Base-by-base conservation (phyloP, 2,888 invertebrate species). In the Andrena flavipes region DNA sequence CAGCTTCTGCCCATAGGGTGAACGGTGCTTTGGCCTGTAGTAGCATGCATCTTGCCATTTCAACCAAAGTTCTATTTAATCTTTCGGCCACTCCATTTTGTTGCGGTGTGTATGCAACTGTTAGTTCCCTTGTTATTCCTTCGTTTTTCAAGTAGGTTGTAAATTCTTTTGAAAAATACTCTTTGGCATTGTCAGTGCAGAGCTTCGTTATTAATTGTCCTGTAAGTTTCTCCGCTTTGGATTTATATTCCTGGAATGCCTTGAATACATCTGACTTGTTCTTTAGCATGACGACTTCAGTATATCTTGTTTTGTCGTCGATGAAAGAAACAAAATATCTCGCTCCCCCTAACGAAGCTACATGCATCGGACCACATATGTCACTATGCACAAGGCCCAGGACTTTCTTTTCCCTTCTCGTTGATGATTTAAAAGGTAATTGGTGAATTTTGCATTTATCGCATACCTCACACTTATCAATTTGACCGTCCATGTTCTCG, bases 221-320 rank as follows among this genome's bases (percentile, higher is more conserved):
- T 29, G 13, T 48, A 7, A 2, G n/a, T 26, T 54, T 72, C 30
- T 72, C 63, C 7, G 16, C 63, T 3, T 33, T n/a, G 10, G 26
- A 3, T 63, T 72, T 72, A 35, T 72, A 72, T 23, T 72, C 35
- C 20, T 64, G n/a, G 29, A 72, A 64, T 8, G 56, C 63, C 1
- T 35, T 23, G 13, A 64, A 23, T 16, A 35, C 30, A 1, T 72
- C 54, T 3, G 72, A 72, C 13, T 23, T 51, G 0, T 54, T 20
- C 20, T 64, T 72, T 3, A 72, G 16, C 16, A 54, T 33, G 0
- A 10, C 7, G 0, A 64, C 63, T 35, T 64, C 54, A 2, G n/a
- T 35, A n/a, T 54, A 42, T 26, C 63, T 29, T 1, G 16, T 64
- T 35, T 72, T 64, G 26, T 64, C 72, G 13, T 72, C 63, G 1